Percentiles rank a stretch among this genome's conserved stretches.
These are phyloP conservation scores for Dioctria linearis DNA, from an alignment of 2,888 invertebrate species.

Conservation along the genomic window DNA sequence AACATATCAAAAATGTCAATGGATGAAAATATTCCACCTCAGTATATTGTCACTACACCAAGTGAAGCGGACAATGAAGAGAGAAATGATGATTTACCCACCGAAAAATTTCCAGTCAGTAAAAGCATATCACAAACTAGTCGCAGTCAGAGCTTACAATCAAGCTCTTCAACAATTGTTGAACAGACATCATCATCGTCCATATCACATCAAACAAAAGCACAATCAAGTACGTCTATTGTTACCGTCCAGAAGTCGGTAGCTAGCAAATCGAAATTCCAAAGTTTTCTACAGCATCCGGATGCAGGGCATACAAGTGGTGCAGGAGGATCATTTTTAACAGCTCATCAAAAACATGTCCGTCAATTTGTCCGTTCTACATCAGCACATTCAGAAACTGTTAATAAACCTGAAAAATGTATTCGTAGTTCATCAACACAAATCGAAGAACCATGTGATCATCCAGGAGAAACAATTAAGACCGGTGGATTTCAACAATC, in stretches of 20 bases:
- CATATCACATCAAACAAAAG: slow-evolving; percentile 72
- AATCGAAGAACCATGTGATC: slow-evolving; percentile 66
- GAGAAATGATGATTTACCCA: slow-evolving; percentile 61
- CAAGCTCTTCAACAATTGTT: slow-evolving; percentile 62
- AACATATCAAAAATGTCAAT: slow-evolving; percentile 60
- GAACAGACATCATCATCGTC: slow-evolving; percentile 61
- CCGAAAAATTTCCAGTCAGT: slow-evolving; percentile 54
- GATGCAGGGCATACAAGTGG: slow-evolving; percentile 63
- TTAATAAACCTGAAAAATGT: slow-evolving; percentile 67
- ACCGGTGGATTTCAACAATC: slow-evolving; percentile 68
- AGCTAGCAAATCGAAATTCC: slow-evolving; percentile 67
- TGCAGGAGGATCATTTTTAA: slow-evolving; percentile 64
- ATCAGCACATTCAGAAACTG: slow-evolving; percentile 70
- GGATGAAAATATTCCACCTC: slow-evolving; percentile 65
- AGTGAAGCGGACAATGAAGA: slow-evolving; percentile 68
- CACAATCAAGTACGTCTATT: slow-evolving; percentile 69
- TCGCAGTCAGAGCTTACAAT: slow-evolving; percentile 69
- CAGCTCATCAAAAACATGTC: slow-evolving; percentile 70
- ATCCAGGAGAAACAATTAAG: slow-evolving; percentile 61
- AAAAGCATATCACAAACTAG: slow-evolving; percentile 66
- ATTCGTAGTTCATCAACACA: slow-evolving; percentile 70
- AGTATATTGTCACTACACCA: slow-evolving; percentile 70
- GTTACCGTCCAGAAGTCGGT: slow-evolving; percentile 64
- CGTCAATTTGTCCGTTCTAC: slow-evolving; percentile 71
- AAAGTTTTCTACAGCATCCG: slow-evolving; percentile 70